Evolutionary conservation across 64 coral and sea anemone genomes (phyloP), one percentile per base, ranked within the genome.

Genomic region (Pachyseris speciosa): DNA sequence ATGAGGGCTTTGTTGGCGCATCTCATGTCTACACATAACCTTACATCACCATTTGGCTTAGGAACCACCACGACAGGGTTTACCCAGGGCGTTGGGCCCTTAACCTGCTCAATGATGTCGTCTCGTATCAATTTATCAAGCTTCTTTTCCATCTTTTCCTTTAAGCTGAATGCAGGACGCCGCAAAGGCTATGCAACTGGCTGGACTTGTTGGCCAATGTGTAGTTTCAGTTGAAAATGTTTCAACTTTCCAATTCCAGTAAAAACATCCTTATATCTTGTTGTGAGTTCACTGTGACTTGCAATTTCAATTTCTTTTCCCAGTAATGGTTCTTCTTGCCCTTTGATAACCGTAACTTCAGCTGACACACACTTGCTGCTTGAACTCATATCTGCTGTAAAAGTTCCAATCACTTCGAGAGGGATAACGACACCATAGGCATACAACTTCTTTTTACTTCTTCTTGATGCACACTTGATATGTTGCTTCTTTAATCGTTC

Each of bases 11-110:
- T n/a, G 28, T 64, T 85, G 26, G 64, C 72, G 29, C n/a, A 16
- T 83, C 88, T 81, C 67, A 91, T 91, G 40, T 92, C 79, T 7
- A 92, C 78, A n/a, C n/a, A n/a, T n/a, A n/a, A n/a, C n/a, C n/a
- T n/a, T n/a, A n/a, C n/a, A n/a, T 69, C 74, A 12, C 42, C 47
- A 40, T 69, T 37, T 9, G 24, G 63, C 41, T 91, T 91, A 0
- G 76, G 88, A 4, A 91, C 64, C 19, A 91, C 49, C 0, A 72
- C 76, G 15, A 83, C 45, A 22, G 77, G 76, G n/a, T n/a, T n/a
- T n/a, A n/a, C n/a, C n/a, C n/a, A n/a, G n/a, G n/a, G n/a, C n/a
- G n/a, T n/a, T n/a, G n/a, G n/a, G n/a, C n/a, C n/a, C n/a, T n/a
- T n/a, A n/a, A n/a, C n/a, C n/a, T n/a, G n/a, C n/a, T n/a, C n/a